Evolutionary conservation across 2,888 invertebrate species (phyloP).

Genomic region (Exocentrus adspersus): DNA sequence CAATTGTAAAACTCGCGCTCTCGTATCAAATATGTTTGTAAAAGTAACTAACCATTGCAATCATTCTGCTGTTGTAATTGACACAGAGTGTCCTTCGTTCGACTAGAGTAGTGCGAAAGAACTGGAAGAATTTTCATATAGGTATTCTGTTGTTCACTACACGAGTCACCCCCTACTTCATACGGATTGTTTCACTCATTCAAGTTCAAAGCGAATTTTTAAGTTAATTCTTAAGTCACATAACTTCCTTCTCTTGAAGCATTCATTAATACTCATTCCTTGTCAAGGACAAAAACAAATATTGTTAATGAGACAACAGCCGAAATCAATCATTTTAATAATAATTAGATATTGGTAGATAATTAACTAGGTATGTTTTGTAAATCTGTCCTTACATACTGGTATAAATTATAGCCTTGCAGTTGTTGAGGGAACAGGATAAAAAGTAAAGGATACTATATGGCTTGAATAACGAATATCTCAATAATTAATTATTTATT

Average conservation of each 20-base stretch:
- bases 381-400: too few relatives aligned
- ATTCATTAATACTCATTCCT: background rate
- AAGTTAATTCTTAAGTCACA: background rate
- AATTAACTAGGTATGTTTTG: too few relatives aligned
- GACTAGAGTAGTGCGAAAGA: background rate
- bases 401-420: too few relatives aligned
- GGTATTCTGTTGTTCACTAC: background rate
- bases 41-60: constrained; percentile 8
- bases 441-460: too few relatives aligned
- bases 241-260: background rate
- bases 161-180: constrained; percentile 18
- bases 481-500: too few relatives aligned
- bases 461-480: too few relatives aligned
- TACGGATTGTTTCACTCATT: background rate
- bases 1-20: background rate
- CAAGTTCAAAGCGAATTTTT: constrained; percentile 15
- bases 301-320: too few relatives aligned
- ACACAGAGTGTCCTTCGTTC: background rate
- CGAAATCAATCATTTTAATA: too few relatives aligned
- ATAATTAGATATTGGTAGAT: too few relatives aligned
- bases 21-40: background rate
- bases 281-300: too few relatives aligned
- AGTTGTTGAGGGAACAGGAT: too few relatives aligned
- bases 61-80: background rate
- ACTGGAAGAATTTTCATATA: constrained; percentile 8